Conservation (phyloP, 64 coral and sea anemone species). For the Catalaphyllia jardinei region DNA sequence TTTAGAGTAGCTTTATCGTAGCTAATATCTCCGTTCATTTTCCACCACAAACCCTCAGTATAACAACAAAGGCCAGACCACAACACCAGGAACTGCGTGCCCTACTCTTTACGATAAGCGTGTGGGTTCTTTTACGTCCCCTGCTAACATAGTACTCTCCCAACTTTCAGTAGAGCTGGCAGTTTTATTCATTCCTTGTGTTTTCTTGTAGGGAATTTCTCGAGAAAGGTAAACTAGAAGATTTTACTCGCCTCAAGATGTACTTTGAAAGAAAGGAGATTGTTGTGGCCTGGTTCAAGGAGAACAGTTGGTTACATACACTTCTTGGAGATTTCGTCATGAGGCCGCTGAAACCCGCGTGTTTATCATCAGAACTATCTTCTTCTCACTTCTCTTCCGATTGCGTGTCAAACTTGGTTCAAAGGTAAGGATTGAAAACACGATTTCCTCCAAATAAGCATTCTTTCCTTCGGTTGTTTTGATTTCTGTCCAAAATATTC, state of each 20-base stretch:
- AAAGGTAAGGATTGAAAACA: slow-evolving; percentile 62
- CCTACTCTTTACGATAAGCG: no score
- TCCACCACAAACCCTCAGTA: no score
- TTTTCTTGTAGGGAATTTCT: slow-evolving; percentile 80
- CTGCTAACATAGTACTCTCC: no score
- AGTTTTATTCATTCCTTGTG: background rate
- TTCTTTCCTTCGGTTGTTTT: background rate
- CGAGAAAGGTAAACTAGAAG: slow-evolving; percentile 87
- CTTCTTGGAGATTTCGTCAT: slow-evolving; percentile 88
- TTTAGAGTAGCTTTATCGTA: no score
- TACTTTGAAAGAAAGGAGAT: slow-evolving; percentile 98
- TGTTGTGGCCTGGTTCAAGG: slow-evolving; percentile 98
- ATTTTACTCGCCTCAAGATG: slow-evolving; percentile 84
- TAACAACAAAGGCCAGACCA: no score
- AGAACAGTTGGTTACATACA: slow-evolving; percentile 93
- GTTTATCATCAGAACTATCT: slow-evolving; percentile 86
- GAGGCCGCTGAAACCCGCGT: slow-evolving; percentile 83
- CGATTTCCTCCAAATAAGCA: background rate
- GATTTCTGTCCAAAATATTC: background rate
- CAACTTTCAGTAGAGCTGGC: background rate
- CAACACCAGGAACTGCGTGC: no score
- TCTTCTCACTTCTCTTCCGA: slow-evolving; percentile 87
- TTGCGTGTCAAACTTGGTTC: slow-evolving; percentile 88
- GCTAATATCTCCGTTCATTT: no score
- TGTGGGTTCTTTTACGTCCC: no score